Percentiles rank a stretch among this genome's conserved stretches.
Conservation (phyloP, 2,113 vertebrate genomes). For the Mobula hypostoma region DNA sequence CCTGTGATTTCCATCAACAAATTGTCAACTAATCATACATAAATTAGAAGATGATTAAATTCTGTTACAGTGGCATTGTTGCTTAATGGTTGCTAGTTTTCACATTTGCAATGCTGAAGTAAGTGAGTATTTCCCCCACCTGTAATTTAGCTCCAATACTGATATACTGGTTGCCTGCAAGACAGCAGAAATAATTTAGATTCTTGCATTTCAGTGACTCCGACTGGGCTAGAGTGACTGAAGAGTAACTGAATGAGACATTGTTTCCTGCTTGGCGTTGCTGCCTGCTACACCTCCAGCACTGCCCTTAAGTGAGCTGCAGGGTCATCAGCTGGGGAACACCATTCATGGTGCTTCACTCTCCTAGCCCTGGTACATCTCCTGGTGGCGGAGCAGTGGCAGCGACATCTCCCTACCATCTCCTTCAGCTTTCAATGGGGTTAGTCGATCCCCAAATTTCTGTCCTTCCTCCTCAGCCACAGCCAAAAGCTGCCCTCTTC, state of each 20-base stretch:
- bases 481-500: too few species aligned
- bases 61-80: neutral
- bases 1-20: neutral
- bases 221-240: neutral
- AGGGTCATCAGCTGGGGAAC: too few species aligned
- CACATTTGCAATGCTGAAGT: neutral
- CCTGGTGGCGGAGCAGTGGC: too few species aligned
- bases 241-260: neutral
- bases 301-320: too few species aligned
- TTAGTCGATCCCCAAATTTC: too few species aligned
- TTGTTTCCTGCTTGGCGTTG: too few species aligned
- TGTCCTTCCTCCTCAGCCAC: too few species aligned
- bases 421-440: too few species aligned
- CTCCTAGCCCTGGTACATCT: too few species aligned
- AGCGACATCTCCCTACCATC: too few species aligned
- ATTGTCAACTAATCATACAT: neutral
- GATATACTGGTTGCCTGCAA: neutral
- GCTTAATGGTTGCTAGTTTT: neutral
- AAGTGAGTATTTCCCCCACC: neutral
- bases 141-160: neutral
- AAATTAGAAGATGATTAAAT: neutral
- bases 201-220: neutral
- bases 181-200: neutral
- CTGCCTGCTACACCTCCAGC: too few species aligned
- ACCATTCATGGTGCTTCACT: too few species aligned